Percentiles rank a stretch among this genome's conserved stretches.
These are phyloP conservation scores for Cydia amplana DNA, from an alignment of 1,140 invertebrate genomes.

Conservation along the genomic window DNA sequence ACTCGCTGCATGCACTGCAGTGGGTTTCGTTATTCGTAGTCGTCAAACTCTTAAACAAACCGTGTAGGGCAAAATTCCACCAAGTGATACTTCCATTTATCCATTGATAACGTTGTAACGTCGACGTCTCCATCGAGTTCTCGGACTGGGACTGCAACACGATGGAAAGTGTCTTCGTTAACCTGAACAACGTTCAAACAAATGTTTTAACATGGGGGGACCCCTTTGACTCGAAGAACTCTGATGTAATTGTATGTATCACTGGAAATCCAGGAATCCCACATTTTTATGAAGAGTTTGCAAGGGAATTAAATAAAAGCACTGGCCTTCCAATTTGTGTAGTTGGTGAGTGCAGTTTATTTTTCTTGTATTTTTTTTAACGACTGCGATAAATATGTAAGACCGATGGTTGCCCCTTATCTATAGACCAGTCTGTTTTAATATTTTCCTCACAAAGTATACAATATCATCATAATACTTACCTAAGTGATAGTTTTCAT, in stretches of 20 bases:
- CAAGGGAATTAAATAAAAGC: slow-evolving; percentile 49
- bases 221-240: slow-evolving; percentile 49
- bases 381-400: neutral
- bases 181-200: slow-evolving; percentile 54
- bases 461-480: too few species aligned
- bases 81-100: neutral
- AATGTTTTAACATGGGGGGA: slow-evolving; percentile 58
- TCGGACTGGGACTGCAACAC: neutral
- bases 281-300: slow-evolving; percentile 69
- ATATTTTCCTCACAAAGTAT: too few species aligned
- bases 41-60: neutral
- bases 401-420: too few species aligned
- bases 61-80: neutral
- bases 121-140: neutral
- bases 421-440: too few species aligned
- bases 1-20: too few species aligned
- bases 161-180: slow-evolving; percentile 53
- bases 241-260: slow-evolving; percentile 66
- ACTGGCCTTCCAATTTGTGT: slow-evolving; percentile 60
- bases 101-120: neutral
- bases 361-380: neutral
- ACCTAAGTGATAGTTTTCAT: too few species aligned
- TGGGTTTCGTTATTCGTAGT: neutral
- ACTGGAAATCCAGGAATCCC: slow-evolving; percentile 68
- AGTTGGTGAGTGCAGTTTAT: slow-evolving; percentile 50